These are phyloP conservation scores for Choristoneura rosaceana DNA, from an alignment of 2,888 invertebrate species.

Conservation along the genomic window DNA sequence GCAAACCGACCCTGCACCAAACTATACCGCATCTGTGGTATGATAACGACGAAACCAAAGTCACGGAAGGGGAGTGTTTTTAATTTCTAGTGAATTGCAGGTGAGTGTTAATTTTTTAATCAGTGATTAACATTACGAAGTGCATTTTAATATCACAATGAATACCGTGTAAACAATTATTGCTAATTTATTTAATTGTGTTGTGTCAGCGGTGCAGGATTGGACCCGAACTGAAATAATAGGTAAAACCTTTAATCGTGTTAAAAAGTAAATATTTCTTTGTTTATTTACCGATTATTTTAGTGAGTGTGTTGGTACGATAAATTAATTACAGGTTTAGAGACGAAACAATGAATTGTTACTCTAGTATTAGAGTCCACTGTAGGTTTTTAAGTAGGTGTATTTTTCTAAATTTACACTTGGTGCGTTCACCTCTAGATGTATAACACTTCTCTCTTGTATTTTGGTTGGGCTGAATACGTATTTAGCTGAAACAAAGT, in stretches of 20 bases:
- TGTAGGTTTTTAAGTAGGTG: slow-evolving; percentile 37
- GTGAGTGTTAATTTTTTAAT: slow-evolving; percentile 46
- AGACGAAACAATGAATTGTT: background rate
- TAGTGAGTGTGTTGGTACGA: slow-evolving; percentile 2
- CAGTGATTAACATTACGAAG: slow-evolving; percentile 35
- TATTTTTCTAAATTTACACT: slow-evolving; percentile 59
- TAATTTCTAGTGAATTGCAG: slow-evolving; percentile 54
- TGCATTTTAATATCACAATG: slow-evolving; percentile 26
- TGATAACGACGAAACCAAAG: slow-evolving; percentile 41
- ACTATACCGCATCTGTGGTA: slow-evolving; percentile 38
- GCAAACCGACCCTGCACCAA: slow-evolving; percentile 14
- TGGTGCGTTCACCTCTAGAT: slow-evolving; percentile 59
- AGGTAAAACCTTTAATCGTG: slow-evolving; percentile 35
- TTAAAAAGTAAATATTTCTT: slow-evolving; percentile 30
- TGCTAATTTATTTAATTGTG: slow-evolving; percentile 22
- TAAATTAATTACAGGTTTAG: slow-evolving; percentile 4
- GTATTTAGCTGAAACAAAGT: slow-evolving; percentile 51
- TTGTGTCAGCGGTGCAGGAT: slow-evolving; percentile 34
- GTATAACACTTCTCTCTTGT: slow-evolving; percentile 56
- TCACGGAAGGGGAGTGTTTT: slow-evolving; percentile 55
- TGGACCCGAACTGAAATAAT: slow-evolving; percentile 22
- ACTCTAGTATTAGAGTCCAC: slow-evolving; percentile 34
- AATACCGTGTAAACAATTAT: slow-evolving; percentile 8
- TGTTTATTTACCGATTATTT: slow-evolving; percentile 31
- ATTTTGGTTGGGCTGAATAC: slow-evolving; percentile 56